Evolutionary conservation across 2,113 vertebrate genomes (phyloP).

Genomic region (Pelmatolapia mariae): DNA sequence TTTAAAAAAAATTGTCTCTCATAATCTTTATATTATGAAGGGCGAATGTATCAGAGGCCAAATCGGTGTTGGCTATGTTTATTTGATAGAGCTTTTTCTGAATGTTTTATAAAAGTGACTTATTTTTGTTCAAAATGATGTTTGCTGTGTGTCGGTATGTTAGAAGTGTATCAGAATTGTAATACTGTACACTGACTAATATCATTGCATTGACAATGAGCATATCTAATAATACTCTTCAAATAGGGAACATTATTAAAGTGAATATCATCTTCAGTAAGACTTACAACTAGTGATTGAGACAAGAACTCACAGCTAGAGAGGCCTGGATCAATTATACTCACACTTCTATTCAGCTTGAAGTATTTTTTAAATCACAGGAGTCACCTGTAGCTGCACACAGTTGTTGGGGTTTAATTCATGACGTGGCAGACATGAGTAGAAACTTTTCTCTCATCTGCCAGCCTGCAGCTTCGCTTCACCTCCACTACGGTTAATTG

Average conservation of each 20-base stretch:
- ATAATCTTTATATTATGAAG: neutral
- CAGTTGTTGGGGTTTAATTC: no score
- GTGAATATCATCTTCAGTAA: neutral
- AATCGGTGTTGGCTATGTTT: neutral
- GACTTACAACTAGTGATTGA: neutral
- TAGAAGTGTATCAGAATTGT: neutral
- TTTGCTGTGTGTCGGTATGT: neutral
- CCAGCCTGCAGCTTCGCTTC: no score
- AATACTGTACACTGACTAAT: neutral
- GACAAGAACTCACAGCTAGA: neutral
- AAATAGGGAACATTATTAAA: neutral
- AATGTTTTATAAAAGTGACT: neutral
- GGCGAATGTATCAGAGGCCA: fast-evolving
- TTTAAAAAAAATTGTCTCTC: neutral
- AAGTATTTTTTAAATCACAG: neutral
- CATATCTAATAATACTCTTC: neutral
- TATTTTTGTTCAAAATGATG: neutral
- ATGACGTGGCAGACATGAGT: no score
- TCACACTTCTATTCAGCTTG: neutral
- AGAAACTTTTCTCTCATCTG: no score
- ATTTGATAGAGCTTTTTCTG: neutral
- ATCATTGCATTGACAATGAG: neutral
- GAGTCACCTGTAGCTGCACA: neutral
- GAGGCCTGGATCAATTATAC: no score
- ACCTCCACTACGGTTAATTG: neutral